Conservation (phyloP, 2,113 vertebrate genomes). For the Ellobius talpinus region DNA sequence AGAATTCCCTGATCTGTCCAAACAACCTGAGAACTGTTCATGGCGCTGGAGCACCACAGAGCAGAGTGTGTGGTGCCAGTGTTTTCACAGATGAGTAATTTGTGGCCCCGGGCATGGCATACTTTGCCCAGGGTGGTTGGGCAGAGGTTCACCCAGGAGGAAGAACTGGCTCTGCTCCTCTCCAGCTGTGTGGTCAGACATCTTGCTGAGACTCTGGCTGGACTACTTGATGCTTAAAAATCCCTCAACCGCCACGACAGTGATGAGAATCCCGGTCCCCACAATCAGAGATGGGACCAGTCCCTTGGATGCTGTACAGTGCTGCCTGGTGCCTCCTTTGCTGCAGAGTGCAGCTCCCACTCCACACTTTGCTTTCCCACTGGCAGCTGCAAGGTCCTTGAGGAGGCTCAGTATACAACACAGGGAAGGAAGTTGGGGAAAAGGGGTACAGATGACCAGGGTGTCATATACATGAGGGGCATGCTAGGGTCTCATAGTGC, state of each 20-base stretch:
- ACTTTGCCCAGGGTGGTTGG: background rate
- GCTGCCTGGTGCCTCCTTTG: background rate
- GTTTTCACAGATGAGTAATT: constrained; percentile 30
- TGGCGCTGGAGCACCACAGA: background rate
- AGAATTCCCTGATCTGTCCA: background rate
- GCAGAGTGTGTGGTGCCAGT: background rate
- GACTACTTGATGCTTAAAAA: background rate
- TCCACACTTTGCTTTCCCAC: background rate
- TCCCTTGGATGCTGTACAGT: background rate
- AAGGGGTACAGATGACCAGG: background rate
- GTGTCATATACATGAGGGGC: background rate
- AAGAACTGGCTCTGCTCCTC: background rate
- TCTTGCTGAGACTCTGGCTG: background rate
- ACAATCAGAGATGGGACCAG: background rate
- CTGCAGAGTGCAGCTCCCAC: too few species aligned
- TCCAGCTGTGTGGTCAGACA: background rate
- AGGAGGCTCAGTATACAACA: background rate
- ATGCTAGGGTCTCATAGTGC: background rate
- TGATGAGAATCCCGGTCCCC: constrained; percentile 2
- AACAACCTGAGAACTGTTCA: background rate
- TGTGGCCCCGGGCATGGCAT: background rate
- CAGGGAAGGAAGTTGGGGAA: background rate
- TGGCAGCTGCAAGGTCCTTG: background rate
- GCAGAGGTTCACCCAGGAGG: background rate
- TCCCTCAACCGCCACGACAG: background rate